Percentiles rank a stretch among this genome's conserved stretches.
These are phyloP conservation scores for Ianthella basta DNA, from an alignment of 37 sponge, comb jelly and placozoan genomes.

Conservation along the genomic window DNA sequence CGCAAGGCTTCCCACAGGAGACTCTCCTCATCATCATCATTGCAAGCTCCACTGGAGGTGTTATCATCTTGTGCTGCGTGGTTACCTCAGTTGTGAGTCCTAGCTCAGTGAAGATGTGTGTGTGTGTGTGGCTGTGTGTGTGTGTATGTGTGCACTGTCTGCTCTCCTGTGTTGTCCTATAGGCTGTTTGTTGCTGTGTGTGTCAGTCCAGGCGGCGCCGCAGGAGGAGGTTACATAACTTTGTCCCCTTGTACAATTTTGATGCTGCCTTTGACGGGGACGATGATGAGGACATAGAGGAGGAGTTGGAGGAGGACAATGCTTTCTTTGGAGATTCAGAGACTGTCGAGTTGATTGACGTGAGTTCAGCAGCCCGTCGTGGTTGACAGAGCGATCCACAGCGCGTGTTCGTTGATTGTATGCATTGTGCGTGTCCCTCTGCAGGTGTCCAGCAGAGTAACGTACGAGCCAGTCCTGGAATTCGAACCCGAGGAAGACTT, in stretches of 20 bases:
- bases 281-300: background rate
- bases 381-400: too few relatives aligned
- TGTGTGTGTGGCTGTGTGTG: too few relatives aligned
- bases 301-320: background rate
- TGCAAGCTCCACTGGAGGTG: background rate
- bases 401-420: too few relatives aligned
- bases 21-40: background rate
- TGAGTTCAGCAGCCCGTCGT: background rate
- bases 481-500: conserved; percentile 6
- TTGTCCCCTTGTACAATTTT: conserved; percentile 30
- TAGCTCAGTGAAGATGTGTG: too few relatives aligned
- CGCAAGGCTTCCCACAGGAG: background rate
- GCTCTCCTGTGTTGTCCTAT: background rate
- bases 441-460: background rate
- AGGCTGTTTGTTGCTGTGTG: background rate
- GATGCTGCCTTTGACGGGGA: conserved; percentile 27
- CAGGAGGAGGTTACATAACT: background rate
- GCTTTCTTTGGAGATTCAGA: background rate
- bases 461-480: conserved; percentile 16
- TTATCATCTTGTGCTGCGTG: background rate
- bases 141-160: background rate
- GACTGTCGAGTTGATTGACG: background rate
- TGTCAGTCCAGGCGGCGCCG: background rate
- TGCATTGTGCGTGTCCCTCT: too few relatives aligned
- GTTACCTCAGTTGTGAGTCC: too few relatives aligned